A percentile compares a stretch with the other conserved stretches of the same genome.
These are phyloP conservation scores for Mactromeris polynyma DNA, from an alignment of 2,888 invertebrate genomes.

Conservation along the genomic window DNA sequence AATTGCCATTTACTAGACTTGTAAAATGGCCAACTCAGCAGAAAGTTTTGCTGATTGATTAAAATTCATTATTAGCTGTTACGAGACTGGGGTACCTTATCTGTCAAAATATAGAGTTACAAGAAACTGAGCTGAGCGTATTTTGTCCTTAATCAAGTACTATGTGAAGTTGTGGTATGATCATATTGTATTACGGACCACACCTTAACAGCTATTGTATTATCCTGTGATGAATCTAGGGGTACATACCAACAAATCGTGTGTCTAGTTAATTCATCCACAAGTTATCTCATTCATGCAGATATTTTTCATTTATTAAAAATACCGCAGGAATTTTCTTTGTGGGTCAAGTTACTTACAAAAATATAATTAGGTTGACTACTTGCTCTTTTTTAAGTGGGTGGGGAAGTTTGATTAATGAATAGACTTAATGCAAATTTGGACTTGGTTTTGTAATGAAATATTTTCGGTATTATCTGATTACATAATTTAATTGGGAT, in stretches of 20 bases:
- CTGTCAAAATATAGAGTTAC: neutral
- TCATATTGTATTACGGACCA: neutral
- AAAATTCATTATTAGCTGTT: neutral
- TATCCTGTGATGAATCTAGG: neutral
- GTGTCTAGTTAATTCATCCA: neutral
- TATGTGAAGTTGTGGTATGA: neutral
- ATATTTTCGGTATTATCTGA: neutral
- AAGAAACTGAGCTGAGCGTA: neutral
- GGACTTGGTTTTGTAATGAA: slow-evolving; percentile 4
- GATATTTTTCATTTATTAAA: neutral
- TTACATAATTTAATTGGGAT: too few relatives aligned
- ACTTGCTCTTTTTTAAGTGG: neutral
- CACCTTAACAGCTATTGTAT: neutral
- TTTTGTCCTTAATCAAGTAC: neutral
- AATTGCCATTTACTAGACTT: neutral
- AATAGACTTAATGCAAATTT: neutral
- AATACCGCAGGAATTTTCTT: slow-evolving; percentile 1
- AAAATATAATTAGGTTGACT: neutral
- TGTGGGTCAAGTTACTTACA: neutral
- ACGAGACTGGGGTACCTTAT: neutral
- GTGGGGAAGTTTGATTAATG: slow-evolving; percentile 5
- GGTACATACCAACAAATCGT: neutral
- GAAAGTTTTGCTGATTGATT: neutral
- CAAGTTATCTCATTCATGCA: neutral
- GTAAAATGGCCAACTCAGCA: neutral